Evolutionary conservation across 2,888 invertebrate species (phyloP).

Genomic region (Orchesella flavescens): DNA sequence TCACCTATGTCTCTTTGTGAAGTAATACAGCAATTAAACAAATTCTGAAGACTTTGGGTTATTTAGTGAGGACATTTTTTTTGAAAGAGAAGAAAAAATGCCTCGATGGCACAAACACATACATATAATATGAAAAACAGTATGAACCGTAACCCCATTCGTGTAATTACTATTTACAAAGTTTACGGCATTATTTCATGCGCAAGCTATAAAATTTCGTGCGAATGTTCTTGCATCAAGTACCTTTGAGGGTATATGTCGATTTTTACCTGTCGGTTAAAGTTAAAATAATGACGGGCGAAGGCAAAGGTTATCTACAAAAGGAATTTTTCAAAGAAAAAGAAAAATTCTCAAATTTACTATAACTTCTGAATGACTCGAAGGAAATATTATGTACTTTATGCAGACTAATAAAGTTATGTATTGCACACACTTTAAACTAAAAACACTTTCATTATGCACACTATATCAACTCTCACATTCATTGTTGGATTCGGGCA

Average conservation of each 20-base stretch:
- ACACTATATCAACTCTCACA: not conserved
- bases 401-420: no score
- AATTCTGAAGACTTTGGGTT: not conserved
- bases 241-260: not conserved
- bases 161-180: no score
- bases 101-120: no score
- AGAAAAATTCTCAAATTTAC: not conserved
- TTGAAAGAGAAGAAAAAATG: no score
- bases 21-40: slow-evolving; percentile 33
- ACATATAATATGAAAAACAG: no score
- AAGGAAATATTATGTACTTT: no score
- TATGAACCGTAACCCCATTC: no score
- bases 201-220: no score
- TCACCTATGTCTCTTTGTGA: slow-evolving; percentile 14
- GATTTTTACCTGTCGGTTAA: not conserved
- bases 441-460: not conserved
- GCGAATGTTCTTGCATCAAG: not conserved
- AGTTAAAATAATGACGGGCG: slow-evolving; percentile 38
- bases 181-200: no score
- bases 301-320: slow-evolving; percentile 50
- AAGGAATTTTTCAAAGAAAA: slow-evolving; percentile 38
- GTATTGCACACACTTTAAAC: not conserved
- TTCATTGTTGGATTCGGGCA: not conserved
- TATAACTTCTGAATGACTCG: not conserved
- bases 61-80: no score